phyloP scores from a whole-genome alignment of 2,113 vertebrate genomes.

The Tympanuchus pallidicinctus region DNA sequence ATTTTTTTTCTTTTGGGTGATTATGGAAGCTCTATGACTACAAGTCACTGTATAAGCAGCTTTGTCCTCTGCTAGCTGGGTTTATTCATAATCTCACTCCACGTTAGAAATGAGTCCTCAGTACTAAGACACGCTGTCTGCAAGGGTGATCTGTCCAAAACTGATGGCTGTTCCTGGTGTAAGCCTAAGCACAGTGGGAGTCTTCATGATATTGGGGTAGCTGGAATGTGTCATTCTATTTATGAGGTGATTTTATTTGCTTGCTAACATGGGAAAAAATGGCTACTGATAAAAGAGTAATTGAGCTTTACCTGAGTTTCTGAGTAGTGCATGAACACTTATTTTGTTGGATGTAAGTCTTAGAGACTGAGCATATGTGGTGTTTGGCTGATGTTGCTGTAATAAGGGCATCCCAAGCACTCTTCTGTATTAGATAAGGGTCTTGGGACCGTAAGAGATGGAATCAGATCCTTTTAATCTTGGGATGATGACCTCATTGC shows the following conservation, averaged over 20 bases:
- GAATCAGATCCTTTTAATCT: conserved; percentile 47
- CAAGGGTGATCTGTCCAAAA: neutral
- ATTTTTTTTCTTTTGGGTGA: neutral
- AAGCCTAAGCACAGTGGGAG: neutral
- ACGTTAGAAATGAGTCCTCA: conserved; percentile 9
- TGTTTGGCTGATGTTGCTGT: neutral
- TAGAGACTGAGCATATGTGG: neutral
- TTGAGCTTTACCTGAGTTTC: neutral
- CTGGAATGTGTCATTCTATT: neutral
- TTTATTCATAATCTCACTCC: neutral
- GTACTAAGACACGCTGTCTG: neutral
- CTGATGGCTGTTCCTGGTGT: neutral
- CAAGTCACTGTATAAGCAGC: neutral
- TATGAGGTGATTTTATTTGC: neutral
- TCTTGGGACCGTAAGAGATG: neutral
- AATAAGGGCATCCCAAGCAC: neutral
- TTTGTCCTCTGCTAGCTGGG: neutral
- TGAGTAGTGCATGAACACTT: neutral
- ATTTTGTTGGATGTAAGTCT: neutral
- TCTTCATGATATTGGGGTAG: neutral
- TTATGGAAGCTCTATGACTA: neutral
- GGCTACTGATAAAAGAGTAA: neutral
- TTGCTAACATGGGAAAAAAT: neutral
- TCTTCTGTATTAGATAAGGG: neutral
- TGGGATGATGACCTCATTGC: neutral